Evolutionary conservation across 2,888 invertebrate genomes (phyloP), one percentile per base, ranked within the genome.

Genomic region (Ametastegia equiseti): DNA sequence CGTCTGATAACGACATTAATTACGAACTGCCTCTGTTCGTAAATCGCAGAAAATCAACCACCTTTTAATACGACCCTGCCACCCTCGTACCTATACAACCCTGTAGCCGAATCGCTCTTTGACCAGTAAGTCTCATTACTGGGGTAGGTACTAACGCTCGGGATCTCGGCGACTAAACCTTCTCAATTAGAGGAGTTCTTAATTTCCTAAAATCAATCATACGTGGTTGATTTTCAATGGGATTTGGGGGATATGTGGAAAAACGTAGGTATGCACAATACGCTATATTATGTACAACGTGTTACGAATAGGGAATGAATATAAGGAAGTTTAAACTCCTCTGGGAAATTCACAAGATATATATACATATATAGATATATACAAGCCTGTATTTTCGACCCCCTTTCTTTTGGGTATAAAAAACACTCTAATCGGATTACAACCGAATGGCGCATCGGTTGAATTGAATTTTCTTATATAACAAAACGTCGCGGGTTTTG

Each of bases 1-100:
- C 11, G 33, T 63, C 63, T 39, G 65, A 67, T 67, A 67, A 67
- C 65, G 23, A 67, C 19, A 67, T 67, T 39, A 39, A 67, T 30
- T 11, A 13, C 13, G 23, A 60, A 30, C 42, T 42, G n/a, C 6
- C 15, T 60, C 4, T 15, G 30, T 60, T 60, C 60, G 15, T 60
- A 60, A 60, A 30, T 60, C 60, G 30, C 1, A 11, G n/a, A n/a
- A n/a, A 60, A 60, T 60, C 13, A 4, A 30, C 15, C 3, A 2
- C 23, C 27, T 13, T 60, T 60, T 30, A 60, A 15, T 6, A 15
- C 60, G 30, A 9, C 15, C 60, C 30, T 60, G 15, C n/a, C n/a
- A n/a, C n/a, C n/a, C n/a, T n/a, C n/a, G n/a, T n/a, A n/a, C 42
- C 9, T 9, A 42, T 42, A 6, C 5, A 60, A 30, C 30, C 60